Percentiles rank a stretch among this genome's conserved stretches.
These are phyloP conservation scores for Temnothorax longispinosus DNA, from an alignment of 1,140 invertebrate species.

Conservation along the genomic window DNA sequence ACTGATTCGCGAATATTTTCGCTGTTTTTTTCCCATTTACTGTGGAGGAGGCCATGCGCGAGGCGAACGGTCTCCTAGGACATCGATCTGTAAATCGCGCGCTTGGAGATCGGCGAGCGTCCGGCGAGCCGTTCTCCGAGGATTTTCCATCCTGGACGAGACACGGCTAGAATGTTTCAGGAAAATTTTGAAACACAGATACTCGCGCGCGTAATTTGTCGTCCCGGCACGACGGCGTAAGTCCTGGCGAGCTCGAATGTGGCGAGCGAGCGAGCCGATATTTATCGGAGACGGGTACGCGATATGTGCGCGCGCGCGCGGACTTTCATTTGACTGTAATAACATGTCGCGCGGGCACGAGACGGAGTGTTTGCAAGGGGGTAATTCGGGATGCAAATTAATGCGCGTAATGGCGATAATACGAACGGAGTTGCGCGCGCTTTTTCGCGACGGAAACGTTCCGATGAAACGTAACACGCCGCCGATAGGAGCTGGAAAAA, in stretches of 20 bases:
- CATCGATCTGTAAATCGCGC: slow-evolving; percentile 25
- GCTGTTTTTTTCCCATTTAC: slow-evolving; percentile 67
- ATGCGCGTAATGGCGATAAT: slow-evolving; percentile 60
- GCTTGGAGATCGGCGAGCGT: no score
- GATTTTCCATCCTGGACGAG: background rate
- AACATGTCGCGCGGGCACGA: slow-evolving; percentile 42
- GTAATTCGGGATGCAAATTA: slow-evolving; percentile 58
- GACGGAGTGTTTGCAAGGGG: slow-evolving; percentile 43
- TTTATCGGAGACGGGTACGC: slow-evolving; percentile 37
- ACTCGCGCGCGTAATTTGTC: slow-evolving; percentile 20
- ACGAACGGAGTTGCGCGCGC: slow-evolving; percentile 35
- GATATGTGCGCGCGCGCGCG: background rate
- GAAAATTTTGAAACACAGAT: slow-evolving; percentile 31
- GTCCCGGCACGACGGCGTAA: background rate
- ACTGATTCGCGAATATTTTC: slow-evolving; percentile 61
- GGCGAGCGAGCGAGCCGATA: slow-evolving; percentile 28
- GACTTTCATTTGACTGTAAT: slow-evolving; percentile 58
- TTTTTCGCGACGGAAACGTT: background rate
- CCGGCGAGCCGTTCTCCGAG: slow-evolving; percentile 1
- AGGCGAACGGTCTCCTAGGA: slow-evolving; percentile 7
- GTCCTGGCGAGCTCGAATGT: background rate
- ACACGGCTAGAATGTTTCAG: background rate
- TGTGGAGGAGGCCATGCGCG: background rate
- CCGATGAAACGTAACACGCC: slow-evolving; percentile 42
- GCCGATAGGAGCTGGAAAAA: slow-evolving; percentile 23